These are phyloP conservation scores for Penaeus chinensis DNA, from an alignment of 1,140 invertebrate genomes.

Conservation along the genomic window DNA sequence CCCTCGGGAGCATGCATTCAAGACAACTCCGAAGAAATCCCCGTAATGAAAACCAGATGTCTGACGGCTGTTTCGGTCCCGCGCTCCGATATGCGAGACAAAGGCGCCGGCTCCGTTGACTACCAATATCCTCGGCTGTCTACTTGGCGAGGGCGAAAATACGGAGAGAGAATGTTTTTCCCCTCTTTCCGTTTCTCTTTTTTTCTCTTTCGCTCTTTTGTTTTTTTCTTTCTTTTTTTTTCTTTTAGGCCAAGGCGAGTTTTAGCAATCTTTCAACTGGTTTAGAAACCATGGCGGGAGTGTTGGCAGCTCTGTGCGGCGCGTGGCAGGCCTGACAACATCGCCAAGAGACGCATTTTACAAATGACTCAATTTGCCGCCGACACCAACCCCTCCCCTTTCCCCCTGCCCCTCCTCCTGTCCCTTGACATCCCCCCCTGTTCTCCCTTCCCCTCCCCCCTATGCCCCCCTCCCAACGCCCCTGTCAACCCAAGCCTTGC, in stretches of 20 bases:
- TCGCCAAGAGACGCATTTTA: slow-evolving; percentile 54
- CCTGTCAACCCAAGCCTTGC: too few species aligned
- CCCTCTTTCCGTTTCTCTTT: neutral
- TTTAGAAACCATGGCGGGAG: neutral
- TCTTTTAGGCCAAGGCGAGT: neutral
- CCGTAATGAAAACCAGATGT: too few species aligned
- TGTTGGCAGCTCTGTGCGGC: slow-evolving; percentile 10
- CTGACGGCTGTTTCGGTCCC: too few species aligned
- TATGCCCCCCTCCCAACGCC: neutral
- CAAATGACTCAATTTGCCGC: slow-evolving; percentile 59
- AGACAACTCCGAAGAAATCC: too few species aligned
- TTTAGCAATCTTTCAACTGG: neutral
- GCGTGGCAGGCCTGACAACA: slow-evolving; percentile 42
- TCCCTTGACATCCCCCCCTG: too few species aligned
- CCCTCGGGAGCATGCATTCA: too few species aligned
- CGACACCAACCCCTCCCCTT: slow-evolving; percentile 25
- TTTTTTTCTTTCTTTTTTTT: neutral
- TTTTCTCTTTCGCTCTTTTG: neutral
- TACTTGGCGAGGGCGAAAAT: neutral
- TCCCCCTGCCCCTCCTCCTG: neutral
- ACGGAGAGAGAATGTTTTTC: neutral
- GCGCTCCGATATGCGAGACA: too few species aligned
- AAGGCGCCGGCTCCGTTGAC: too few species aligned
- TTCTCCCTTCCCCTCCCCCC: neutral
- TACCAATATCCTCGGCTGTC: neutral